Evolutionary conservation across 1,140 invertebrate species (phyloP).

Genomic region (Nixonia krombeini): DNA sequence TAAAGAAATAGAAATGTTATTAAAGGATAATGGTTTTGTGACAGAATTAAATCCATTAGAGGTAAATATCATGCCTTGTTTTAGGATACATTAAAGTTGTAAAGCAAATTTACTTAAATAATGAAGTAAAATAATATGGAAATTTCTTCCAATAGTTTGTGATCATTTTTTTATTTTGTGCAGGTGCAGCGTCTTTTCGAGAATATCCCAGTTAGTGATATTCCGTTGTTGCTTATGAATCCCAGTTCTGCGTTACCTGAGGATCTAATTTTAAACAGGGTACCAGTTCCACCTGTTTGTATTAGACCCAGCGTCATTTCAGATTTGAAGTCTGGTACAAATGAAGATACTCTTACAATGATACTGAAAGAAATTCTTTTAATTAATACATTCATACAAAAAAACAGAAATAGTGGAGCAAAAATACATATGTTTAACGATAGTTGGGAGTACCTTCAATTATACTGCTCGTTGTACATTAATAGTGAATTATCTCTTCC

Average conservation of each 20-base stretch:
- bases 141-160: too few relatives aligned
- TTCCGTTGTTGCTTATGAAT: slow-evolving; percentile 94
- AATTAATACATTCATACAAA: slow-evolving; percentile 93
- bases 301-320: slow-evolving; percentile 96
- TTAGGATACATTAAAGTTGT: too few relatives aligned
- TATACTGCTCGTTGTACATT: slow-evolving; percentile 95
- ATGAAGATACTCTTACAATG: slow-evolving; percentile 99
- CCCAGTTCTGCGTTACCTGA: slow-evolving; percentile 82
- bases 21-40: slow-evolving; percentile 73
- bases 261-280: slow-evolving; percentile 92
- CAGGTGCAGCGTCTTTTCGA: slow-evolving; percentile 73
- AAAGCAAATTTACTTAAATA: too few relatives aligned
- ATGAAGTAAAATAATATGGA: too few relatives aligned
- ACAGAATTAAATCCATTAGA: slow-evolving; percentile 77
- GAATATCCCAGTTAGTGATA: slow-evolving; percentile 85
- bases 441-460: slow-evolving; percentile 96
- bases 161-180: slow-evolving; percentile 21
- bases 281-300: slow-evolving; percentile 97
- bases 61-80: too few relatives aligned
- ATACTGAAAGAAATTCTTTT: slow-evolving; percentile 97
- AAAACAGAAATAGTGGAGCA: slow-evolving; percentile 86
- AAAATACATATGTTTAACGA: slow-evolving; percentile 93
- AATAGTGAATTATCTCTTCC: slow-evolving; percentile 98
- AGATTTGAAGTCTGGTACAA: slow-evolving; percentile 96
- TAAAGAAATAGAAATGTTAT: slow-evolving; percentile 74